phyloP scores from a whole-genome alignment of 2,113 vertebrate species.

The Lagopus muta region DNA sequence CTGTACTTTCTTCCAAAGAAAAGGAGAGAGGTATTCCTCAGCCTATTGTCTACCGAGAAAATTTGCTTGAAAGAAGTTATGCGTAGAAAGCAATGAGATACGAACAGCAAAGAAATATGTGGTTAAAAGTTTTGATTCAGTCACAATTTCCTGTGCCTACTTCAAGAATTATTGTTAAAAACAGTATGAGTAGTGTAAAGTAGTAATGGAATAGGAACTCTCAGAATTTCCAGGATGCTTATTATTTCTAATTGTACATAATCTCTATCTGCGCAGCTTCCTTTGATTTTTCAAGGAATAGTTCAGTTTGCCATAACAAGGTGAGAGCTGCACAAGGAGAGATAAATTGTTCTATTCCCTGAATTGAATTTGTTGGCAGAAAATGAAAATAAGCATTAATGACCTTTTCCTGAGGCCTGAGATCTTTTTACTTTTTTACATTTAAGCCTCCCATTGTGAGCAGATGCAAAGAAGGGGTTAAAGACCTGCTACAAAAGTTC shows the following conservation, averaged over 20 bases:
- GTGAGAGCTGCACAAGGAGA: background rate
- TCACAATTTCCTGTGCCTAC: background rate
- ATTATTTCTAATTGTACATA: background rate
- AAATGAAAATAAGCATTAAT: background rate
- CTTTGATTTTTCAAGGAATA: background rate
- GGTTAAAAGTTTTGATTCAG: background rate
- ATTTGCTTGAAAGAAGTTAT: background rate
- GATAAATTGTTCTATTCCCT: background rate
- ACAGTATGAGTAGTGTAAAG: fast-evolving
- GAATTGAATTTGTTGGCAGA: background rate
- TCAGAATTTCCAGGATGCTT: background rate
- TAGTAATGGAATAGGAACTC: background rate
- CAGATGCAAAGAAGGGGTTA: background rate
- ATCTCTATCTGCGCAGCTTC: background rate
- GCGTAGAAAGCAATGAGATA: background rate
- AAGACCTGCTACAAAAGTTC: background rate
- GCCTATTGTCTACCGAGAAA: background rate
- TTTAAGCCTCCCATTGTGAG: background rate
- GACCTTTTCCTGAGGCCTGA: background rate
- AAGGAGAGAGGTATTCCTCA: background rate
- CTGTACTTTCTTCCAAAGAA: background rate
- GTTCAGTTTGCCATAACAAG: background rate
- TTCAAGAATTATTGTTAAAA: background rate
- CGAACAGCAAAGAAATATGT: background rate
- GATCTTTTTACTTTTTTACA: background rate